These are phyloP conservation scores for Agrotis puta DNA, from an alignment of 2,888 invertebrate species.

Conservation along the genomic window DNA sequence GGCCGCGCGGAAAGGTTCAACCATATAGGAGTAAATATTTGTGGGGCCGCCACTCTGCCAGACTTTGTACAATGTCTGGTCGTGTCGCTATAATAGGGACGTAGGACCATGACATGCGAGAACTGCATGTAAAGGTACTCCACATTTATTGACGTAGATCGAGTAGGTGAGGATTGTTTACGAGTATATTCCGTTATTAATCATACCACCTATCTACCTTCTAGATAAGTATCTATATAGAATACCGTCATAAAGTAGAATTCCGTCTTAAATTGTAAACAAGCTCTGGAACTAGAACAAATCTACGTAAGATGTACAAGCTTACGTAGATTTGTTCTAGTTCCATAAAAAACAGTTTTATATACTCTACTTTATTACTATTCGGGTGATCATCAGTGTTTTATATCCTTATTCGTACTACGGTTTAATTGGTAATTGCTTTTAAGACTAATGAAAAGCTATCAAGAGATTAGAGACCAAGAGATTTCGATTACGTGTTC, in stretches of 20 bases:
- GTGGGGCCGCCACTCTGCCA: constrained; percentile 23
- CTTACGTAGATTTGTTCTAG: neutral
- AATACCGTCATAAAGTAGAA: neutral
- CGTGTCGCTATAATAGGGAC: constrained; percentile 19
- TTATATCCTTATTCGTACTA: too few species aligned
- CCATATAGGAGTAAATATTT: constrained; percentile 44
- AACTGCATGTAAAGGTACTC: constrained; percentile 14
- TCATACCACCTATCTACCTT: constrained; percentile 3
- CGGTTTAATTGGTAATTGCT: neutral
- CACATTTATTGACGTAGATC: constrained; percentile 19
- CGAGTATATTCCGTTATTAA: constrained; percentile 9
- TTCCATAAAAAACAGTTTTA: neutral
- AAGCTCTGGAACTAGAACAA: too few species aligned
- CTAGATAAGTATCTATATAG: neutral
- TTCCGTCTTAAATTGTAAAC: too few species aligned
- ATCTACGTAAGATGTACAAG: neutral
- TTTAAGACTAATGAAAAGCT: too few species aligned
- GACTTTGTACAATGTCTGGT: constrained; percentile 41
- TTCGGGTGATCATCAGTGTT: too few species aligned
- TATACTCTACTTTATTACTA: neutral
- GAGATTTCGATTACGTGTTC: neutral
- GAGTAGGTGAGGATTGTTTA: constrained; percentile 34
- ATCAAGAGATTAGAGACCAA: neutral
- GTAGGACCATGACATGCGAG: constrained; percentile 8
- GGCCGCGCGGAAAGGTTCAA: constrained; percentile 41